Percentiles rank a stretch among this genome's conserved stretches.
Evolutionary conservation across 92 coral and sea anemone genomes (phyloP).

Genomic region (Nematostella vectensis): DNA sequence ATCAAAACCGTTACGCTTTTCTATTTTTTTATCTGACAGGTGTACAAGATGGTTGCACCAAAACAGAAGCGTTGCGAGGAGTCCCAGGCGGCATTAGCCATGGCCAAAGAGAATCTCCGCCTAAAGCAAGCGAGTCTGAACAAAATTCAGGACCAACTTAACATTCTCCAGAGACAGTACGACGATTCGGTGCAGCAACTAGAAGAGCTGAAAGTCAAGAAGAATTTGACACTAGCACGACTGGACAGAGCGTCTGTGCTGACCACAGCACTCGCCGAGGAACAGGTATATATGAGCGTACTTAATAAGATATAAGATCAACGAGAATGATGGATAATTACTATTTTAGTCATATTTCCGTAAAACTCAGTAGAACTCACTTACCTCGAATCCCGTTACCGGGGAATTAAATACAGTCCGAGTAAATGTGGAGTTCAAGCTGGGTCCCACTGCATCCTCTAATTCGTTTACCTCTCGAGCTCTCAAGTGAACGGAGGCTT

Average conservation of each 20-base stretch:
- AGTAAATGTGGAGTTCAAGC: too few relatives aligned
- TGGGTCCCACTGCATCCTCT: too few relatives aligned
- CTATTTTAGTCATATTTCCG: constrained; percentile 5
- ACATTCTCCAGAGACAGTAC: constrained; percentile 77
- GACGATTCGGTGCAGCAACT: constrained; percentile 75
- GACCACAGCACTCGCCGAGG: constrained; percentile 76
- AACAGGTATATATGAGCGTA: constrained; percentile 69
- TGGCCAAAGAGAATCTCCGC: constrained; percentile 71
- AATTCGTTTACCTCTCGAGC: too few relatives aligned
- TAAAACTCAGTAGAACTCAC: too few relatives aligned
- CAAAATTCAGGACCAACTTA: constrained; percentile 79
- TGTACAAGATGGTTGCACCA: constrained; percentile 90
- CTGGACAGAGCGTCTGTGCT: constrained; percentile 83
- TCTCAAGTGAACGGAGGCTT: too few relatives aligned
- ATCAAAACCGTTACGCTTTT: too few relatives aligned
- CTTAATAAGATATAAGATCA: not conserved
- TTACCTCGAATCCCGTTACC: too few relatives aligned
- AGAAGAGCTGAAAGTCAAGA: constrained; percentile 66
- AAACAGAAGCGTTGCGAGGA: constrained; percentile 91
- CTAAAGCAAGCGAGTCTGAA: constrained; percentile 77
- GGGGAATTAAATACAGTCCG: too few relatives aligned
- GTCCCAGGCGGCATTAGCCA: constrained; percentile 61
- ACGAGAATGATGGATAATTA: too few relatives aligned
- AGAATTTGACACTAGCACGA: constrained; percentile 72
- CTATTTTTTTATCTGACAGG: too few relatives aligned